Percentiles rank a stretch among this genome's conserved stretches.
phyloP scores from a whole-genome alignment of 2,113 vertebrate species.

The Lepus europaeus region DNA sequence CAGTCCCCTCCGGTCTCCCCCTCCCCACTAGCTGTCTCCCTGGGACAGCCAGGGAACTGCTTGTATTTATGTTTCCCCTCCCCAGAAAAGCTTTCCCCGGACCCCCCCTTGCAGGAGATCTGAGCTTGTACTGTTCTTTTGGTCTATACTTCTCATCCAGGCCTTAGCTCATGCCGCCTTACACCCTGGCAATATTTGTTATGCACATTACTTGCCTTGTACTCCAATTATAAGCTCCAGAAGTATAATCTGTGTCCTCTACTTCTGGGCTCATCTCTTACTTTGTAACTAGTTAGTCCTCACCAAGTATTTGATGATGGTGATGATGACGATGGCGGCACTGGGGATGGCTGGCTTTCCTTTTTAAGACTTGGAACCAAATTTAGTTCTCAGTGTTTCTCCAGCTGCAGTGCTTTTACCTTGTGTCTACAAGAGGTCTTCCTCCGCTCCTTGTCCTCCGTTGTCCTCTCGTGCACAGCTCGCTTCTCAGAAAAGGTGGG shows the following conservation, averaged over 20 bases:
- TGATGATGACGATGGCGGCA: no score
- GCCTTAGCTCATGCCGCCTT: not conserved
- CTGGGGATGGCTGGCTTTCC: not conserved
- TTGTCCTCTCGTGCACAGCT: not conserved
- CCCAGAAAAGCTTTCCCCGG: not conserved
- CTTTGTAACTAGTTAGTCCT: not conserved
- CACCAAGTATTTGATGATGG: not conserved
- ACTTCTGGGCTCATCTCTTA: not conserved
- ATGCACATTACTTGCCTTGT: not conserved
- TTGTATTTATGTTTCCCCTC: not conserved
- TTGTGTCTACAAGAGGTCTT: not conserved
- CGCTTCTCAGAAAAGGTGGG: constrained; percentile 68
- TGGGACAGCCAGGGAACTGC: not conserved
- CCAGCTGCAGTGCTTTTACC: not conserved
- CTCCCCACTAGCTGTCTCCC: not conserved
- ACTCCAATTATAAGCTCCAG: not conserved
- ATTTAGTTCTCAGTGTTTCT: not conserved
- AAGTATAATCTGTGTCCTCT: not conserved
- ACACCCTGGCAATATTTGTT: not conserved
- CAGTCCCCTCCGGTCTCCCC: fast-evolving
- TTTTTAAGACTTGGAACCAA: not conserved
- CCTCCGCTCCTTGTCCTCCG: constrained; percentile 43
- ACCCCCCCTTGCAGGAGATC: not conserved
- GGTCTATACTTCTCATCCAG: not conserved
- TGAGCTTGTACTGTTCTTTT: not conserved